Evolutionary conservation across 64 coral and sea anemone genomes (phyloP).

Genomic region (Cladopsammia gracilis): DNA sequence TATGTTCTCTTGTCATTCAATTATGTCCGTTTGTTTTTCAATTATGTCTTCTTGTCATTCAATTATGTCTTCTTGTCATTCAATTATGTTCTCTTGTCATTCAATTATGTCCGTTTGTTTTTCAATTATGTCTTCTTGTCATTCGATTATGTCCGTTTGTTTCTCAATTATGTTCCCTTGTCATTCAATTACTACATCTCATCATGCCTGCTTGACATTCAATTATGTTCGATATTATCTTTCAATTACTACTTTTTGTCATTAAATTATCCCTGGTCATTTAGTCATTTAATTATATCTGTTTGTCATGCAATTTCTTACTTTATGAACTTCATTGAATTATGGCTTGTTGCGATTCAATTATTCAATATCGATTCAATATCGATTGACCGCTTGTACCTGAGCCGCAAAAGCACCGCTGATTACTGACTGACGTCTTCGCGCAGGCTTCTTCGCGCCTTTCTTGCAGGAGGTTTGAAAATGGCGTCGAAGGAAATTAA

Average conservation of each 20-base stretch:
- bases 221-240: background rate
- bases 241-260: background rate
- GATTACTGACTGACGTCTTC: background rate
- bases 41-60: too few relatives aligned
- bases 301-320: background rate
- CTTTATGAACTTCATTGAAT: background rate
- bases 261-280: background rate
- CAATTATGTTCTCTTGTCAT: too few relatives aligned
- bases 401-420: background rate
- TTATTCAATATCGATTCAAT: conserved; percentile 1
- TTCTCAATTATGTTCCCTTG: background rate
- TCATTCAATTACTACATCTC: background rate
- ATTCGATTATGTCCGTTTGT: background rate
- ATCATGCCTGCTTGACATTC: background rate
- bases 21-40: too few relatives aligned
- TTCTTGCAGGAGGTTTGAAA: background rate
- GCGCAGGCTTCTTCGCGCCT: background rate
- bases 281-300: background rate
- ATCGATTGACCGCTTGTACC: background rate
- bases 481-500: background rate
- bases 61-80: too few relatives aligned
- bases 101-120: too few relatives aligned
- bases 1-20: too few relatives aligned
- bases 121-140: too few relatives aligned
- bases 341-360: background rate